These are phyloP conservation scores for Neosilurus hyrtlii DNA, from an alignment of 2,797 vertebrate genomes.

Conservation along the genomic window DNA sequence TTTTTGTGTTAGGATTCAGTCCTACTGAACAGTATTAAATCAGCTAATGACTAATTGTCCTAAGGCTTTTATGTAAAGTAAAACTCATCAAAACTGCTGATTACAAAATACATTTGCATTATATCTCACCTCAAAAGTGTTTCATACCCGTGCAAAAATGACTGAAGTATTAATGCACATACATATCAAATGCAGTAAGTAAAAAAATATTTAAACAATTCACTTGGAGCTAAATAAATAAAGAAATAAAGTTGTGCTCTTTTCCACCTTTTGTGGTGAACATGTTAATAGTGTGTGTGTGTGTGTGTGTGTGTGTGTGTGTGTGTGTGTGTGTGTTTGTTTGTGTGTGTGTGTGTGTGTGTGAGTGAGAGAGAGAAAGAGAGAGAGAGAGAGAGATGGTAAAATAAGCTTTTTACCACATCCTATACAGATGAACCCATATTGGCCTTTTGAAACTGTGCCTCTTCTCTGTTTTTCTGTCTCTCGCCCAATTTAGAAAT, in stretches of 20 bases:
- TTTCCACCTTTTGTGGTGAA: constrained; percentile 40
- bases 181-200: constrained; percentile 41
- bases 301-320: background rate
- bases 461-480: constrained; percentile 72
- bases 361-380: background rate
- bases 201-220: background rate
- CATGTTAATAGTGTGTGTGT: background rate
- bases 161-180: constrained; percentile 56
- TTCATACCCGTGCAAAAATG: constrained; percentile 58
- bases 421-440: constrained; percentile 48
- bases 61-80: constrained; percentile 1
- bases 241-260: constrained; percentile 2
- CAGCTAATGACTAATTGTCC: background rate
- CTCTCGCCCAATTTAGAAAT: constrained; percentile 48
- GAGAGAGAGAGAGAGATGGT: background rate
- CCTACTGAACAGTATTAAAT: background rate
- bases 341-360: background rate
- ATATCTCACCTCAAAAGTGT: constrained; percentile 52
- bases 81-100: background rate
- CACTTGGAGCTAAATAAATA: background rate
- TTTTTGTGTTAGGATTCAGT: background rate
- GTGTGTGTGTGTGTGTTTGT: background rate
- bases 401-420: constrained; percentile 19
- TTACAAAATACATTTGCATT: background rate
- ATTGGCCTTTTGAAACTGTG: constrained; percentile 77